Percentiles rank a stretch among this genome's conserved stretches.
Evolutionary conservation across 2,797 vertebrate species (phyloP).

Genomic region (Gephyroberyx darwinii): DNA sequence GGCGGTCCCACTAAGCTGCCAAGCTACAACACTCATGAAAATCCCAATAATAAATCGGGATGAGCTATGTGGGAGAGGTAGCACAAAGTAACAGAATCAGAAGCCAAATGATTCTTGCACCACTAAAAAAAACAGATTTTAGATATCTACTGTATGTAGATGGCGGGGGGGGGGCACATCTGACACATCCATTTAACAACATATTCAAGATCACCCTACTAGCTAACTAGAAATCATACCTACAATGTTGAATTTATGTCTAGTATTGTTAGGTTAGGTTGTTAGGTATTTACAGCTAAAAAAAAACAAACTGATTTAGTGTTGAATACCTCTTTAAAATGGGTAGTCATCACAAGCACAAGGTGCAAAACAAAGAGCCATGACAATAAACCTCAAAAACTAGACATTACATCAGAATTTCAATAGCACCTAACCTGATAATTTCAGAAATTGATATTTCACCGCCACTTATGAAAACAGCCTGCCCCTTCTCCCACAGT

Average conservation of each 20-base stretch:
- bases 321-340: too few relatives aligned
- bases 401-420: slow-evolving; percentile 1
- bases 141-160: neutral
- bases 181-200: too few relatives aligned
- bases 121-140: neutral
- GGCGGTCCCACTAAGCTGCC: slow-evolving; percentile 12
- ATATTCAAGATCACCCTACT: too few relatives aligned
- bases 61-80: slow-evolving; percentile 41
- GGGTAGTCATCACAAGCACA: neutral
- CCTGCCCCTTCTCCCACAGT: slow-evolving; percentile 43
- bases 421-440: neutral
- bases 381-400: neutral
- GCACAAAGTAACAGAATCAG: slow-evolving; percentile 40
- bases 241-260: too few relatives aligned
- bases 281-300: too few relatives aligned
- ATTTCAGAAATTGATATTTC: slow-evolving; percentile 1
- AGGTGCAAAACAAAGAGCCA: neutral
- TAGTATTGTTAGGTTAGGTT: too few relatives aligned
- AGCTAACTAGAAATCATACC: too few relatives aligned
- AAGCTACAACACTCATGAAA: slow-evolving; percentile 30
- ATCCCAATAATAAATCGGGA: slow-evolving; percentile 53
- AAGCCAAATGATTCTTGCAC: slow-evolving; percentile 1
- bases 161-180: too few relatives aligned
- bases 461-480: neutral
- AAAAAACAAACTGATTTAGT: too few relatives aligned